A percentile compares a stretch with the other conserved stretches of the same genome.
These are phyloP conservation scores for Ommatoiulus sabulosus DNA, from an alignment of 2,888 invertebrate genomes.

Conservation along the genomic window DNA sequence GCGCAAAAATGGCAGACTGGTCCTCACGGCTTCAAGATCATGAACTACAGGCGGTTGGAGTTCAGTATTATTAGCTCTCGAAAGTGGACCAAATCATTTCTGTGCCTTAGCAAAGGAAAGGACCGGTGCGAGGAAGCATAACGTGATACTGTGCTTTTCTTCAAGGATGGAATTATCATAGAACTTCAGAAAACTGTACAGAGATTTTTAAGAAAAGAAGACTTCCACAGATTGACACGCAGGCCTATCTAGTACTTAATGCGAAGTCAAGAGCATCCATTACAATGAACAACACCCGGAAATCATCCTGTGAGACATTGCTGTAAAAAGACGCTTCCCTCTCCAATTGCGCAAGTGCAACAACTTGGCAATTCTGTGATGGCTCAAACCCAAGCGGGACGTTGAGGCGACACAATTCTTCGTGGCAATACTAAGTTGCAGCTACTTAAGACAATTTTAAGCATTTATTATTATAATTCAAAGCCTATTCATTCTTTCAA, in stretches of 20 bases:
- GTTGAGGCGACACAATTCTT: conserved; percentile 39
- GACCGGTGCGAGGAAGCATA: conserved; percentile 43
- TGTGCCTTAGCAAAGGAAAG: conserved; percentile 39
- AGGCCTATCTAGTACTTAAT: conserved; percentile 9
- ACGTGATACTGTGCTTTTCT: conserved; percentile 17
- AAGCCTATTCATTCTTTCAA: conserved; percentile 50
- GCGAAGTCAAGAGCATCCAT: not conserved
- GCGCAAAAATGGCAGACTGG: not conserved
- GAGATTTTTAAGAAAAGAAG: conserved; percentile 19
- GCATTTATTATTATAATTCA: conserved; percentile 47
- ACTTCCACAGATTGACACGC: conserved; percentile 5
- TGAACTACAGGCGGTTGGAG: conserved; percentile 27
- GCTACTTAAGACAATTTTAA: conserved; percentile 49
- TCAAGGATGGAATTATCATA: conserved; percentile 12
- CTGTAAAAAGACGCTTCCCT: not conserved
- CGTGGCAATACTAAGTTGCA: conserved; percentile 53
- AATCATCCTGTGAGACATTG: not conserved
- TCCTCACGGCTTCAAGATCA: not conserved
- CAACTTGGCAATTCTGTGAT: conserved; percentile 46
- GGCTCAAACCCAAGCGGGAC: conserved; percentile 27
- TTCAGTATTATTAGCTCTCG: conserved; percentile 51
- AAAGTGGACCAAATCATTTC: conserved; percentile 53
- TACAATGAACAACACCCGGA: not conserved
- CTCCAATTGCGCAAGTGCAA: conserved; percentile 2
- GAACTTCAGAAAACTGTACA: conserved; percentile 30